Evolutionary conservation across 2,113 vertebrate genomes (phyloP).

Genomic region (Maccullochella peelii): DNA sequence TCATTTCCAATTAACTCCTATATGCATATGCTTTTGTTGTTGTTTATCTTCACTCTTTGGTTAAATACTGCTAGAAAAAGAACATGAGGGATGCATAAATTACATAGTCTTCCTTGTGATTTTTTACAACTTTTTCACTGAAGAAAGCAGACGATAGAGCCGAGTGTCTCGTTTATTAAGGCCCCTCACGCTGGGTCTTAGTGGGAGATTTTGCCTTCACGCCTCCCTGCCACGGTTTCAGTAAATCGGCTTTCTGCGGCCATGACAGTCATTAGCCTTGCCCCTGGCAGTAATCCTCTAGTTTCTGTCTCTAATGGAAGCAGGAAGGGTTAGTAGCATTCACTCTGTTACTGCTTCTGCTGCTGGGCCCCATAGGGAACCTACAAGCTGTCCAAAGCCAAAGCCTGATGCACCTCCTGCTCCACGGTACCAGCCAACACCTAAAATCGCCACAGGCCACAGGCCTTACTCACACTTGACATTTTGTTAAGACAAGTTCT

Average conservation of each 20-base stretch:
- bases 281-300: conserved; percentile 81
- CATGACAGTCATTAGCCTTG: conserved; percentile 83
- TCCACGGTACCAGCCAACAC: conserved; percentile 19
- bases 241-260: conserved; percentile 83
- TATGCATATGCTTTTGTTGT: neutral
- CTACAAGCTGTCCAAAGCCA: conserved; percentile 36
- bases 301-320: conserved; percentile 80
- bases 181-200: conserved; percentile 76
- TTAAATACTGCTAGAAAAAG: neutral
- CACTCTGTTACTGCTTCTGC: conserved; percentile 47
- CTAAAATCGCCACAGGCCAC: conserved; percentile 5
- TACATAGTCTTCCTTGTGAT: conserved; percentile 26
- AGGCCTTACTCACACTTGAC: conserved; percentile 3
- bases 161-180: conserved; percentile 74
- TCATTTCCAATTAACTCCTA: neutral
- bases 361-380: conserved; percentile 55
- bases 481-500: conserved; percentile 32
- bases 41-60: conserved; percentile 1
- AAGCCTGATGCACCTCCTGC: conserved; percentile 45
- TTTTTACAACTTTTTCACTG: conserved; percentile 58
- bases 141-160: conserved; percentile 52
- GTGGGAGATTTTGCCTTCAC: conserved; percentile 81
- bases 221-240: conserved; percentile 77
- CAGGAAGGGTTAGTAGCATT: conserved; percentile 70
- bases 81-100: conserved; percentile 19